These are phyloP conservation scores for Catamblyrhynchus diadema DNA, from an alignment of 2,797 vertebrate species.

Conservation along the genomic window DNA sequence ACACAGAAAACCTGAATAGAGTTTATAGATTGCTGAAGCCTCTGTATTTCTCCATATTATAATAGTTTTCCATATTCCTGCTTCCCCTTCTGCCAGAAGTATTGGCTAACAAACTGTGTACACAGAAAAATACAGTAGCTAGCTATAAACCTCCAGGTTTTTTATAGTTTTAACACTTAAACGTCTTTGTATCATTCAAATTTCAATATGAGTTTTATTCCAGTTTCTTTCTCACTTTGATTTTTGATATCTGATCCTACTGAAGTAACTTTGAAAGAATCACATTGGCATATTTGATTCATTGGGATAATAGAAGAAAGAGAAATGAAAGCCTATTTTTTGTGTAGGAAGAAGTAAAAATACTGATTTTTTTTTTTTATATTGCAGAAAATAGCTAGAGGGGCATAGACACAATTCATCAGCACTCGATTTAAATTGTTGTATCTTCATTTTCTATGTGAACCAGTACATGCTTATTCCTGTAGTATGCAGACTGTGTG, in stretches of 20 bases:
- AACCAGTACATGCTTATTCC: slow-evolving; percentile 45
- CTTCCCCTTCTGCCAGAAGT: background rate
- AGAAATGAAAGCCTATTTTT: background rate
- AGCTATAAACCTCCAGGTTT: background rate
- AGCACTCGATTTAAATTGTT: slow-evolving; percentile 24
- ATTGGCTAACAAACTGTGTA: background rate
- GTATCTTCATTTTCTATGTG: background rate
- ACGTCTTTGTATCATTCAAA: background rate
- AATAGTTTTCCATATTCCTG: background rate
- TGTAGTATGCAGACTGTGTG: slow-evolving; percentile 14
- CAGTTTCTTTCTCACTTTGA: background rate
- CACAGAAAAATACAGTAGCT: background rate
- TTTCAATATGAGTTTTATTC: background rate
- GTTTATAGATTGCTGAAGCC: background rate
- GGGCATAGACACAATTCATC: slow-evolving; percentile 17
- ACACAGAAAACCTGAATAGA: background rate
- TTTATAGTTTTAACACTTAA: background rate
- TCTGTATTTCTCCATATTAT: background rate
- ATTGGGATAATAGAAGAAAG: background rate
- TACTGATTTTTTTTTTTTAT: background rate
- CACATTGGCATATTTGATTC: background rate
- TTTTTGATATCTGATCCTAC: background rate
- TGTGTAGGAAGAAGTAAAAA: slow-evolving; percentile 7
- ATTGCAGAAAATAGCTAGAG: slow-evolving; percentile 20
- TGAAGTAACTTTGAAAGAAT: background rate